Evolutionary conservation across 2,113 vertebrate species (phyloP).

Genomic region (Mesoclemmys tuberculata): DNA sequence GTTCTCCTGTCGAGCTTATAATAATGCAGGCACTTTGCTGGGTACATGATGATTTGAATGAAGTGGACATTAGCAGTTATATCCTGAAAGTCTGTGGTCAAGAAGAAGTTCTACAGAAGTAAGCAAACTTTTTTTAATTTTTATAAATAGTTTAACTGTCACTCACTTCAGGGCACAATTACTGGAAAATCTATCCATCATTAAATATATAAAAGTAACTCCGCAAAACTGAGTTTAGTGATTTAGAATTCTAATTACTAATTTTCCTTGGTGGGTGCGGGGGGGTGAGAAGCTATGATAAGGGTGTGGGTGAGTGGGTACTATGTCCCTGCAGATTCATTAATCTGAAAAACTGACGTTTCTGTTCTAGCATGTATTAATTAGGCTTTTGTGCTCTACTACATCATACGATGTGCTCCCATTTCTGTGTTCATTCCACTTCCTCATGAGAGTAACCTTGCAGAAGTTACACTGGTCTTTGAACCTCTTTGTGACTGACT

Average conservation of each 20-base stretch:
- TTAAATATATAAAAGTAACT: constrained; percentile 8
- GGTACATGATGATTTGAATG: constrained; percentile 96
- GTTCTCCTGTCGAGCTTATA: constrained; percentile 95
- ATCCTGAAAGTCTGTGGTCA: constrained; percentile 96
- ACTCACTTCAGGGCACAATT: neutral
- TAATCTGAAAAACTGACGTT: neutral
- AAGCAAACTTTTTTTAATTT: constrained; percentile 78
- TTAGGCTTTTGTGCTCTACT: neutral
- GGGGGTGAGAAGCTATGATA: too few species aligned
- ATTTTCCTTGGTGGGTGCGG: neutral
- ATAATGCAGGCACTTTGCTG: constrained; percentile 99
- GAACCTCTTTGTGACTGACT: neutral
- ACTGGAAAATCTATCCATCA: neutral
- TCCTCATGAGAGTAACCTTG: neutral
- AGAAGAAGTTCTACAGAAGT: constrained; percentile 98
- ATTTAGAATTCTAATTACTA: neutral
- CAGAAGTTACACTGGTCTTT: neutral
- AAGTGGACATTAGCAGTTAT: constrained; percentile 94
- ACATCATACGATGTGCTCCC: neutral
- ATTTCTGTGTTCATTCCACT: neutral
- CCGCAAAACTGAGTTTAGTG: neutral
- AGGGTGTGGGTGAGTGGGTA: neutral
- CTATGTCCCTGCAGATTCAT: neutral
- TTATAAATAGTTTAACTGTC: neutral
- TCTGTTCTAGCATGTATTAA: neutral